Evolutionary conservation across 2,113 vertebrate genomes (phyloP).

Genomic region (Hippocampus guttulatus): DNA sequence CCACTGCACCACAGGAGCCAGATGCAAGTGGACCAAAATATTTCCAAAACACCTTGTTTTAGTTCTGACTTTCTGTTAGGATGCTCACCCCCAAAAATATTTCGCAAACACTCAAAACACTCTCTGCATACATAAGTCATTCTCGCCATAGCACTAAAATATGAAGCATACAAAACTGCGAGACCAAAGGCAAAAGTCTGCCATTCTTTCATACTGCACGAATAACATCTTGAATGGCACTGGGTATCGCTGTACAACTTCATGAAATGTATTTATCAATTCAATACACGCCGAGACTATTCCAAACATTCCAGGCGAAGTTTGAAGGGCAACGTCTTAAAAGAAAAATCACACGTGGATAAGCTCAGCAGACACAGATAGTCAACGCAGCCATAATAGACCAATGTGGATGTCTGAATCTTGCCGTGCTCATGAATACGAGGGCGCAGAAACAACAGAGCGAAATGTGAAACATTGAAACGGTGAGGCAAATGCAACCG

Average conservation of each 20-base stretch:
- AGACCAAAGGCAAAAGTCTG: neutral
- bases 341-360: neutral
- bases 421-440: too few relatives aligned
- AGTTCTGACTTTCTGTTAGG: neutral
- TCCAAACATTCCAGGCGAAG: neutral
- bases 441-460: neutral
- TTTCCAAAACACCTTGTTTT: neutral
- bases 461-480: neutral
- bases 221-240: neutral
- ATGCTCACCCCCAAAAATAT: neutral
- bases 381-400: neutral
- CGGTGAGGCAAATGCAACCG: neutral
- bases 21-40: neutral
- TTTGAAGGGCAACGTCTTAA: neutral
- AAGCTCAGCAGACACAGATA: neutral
- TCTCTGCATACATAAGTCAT: neutral
- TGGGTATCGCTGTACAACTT: neutral
- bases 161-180: neutral
- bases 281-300: too few relatives aligned
- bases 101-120: neutral
- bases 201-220: neutral
- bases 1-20: neutral
- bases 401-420: neutral
- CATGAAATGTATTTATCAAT: neutral
- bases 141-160: neutral